These are phyloP conservation scores for Brachymystax lenok DNA, from an alignment of 2,797 vertebrate genomes.

Conservation along the genomic window DNA sequence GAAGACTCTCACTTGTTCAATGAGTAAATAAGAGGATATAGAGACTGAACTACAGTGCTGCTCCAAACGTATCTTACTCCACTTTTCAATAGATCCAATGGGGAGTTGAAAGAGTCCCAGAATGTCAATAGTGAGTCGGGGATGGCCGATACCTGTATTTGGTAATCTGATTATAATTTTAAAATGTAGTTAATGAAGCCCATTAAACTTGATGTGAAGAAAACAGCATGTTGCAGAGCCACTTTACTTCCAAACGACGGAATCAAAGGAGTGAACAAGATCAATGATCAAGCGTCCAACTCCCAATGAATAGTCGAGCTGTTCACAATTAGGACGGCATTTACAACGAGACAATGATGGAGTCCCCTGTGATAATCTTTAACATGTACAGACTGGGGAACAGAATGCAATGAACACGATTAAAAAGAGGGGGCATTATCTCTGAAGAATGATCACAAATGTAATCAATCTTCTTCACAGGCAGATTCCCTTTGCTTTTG, in stretches of 20 bases:
- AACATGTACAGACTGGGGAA: constrained; percentile 61
- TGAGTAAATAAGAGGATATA: constrained; percentile 52
- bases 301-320: constrained; percentile 37
- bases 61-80: neutral
- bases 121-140: neutral
- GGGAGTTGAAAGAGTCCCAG: neutral
- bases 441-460: constrained; percentile 62
- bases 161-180: neutral
- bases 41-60: neutral
- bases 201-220: neutral
- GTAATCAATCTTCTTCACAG: constrained; percentile 71
- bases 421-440: constrained; percentile 72
- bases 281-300: constrained; percentile 39
- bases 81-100: neutral
- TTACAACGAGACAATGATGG: constrained; percentile 71
- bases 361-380: constrained; percentile 63
- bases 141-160: neutral
- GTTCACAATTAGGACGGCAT: constrained; percentile 60
- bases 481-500: constrained; percentile 39
- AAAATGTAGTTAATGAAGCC: neutral
- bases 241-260: constrained; percentile 32
- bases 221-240: constrained; percentile 19
- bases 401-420: constrained; percentile 61
- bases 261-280: constrained; percentile 46
- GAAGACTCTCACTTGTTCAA: constrained; percentile 23